These are phyloP conservation scores for Seira musarum DNA, from an alignment of 2,888 invertebrate genomes.

Conservation along the genomic window DNA sequence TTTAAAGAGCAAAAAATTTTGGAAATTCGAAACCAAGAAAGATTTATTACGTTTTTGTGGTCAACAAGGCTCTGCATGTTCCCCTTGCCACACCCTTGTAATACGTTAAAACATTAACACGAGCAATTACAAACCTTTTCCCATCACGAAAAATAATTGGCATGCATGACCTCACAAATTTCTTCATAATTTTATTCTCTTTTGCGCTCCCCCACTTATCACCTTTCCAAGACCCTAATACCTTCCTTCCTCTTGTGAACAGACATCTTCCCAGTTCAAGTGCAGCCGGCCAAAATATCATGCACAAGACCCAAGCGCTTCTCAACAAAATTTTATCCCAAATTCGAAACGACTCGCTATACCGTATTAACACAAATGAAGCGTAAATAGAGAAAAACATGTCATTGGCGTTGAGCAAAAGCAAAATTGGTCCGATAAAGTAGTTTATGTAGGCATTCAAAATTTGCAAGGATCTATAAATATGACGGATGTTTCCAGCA, in stretches of 20 bases:
- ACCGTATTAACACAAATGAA: too few species aligned
- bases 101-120: background rate
- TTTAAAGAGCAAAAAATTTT: too few species aligned
- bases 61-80: too few species aligned
- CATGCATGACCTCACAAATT: background rate
- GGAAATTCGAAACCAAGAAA: too few species aligned
- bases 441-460: too few species aligned
- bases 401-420: too few species aligned
- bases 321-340: too few species aligned
- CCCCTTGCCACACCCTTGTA: slow-evolving; percentile 10
- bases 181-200: slow-evolving; percentile 2
- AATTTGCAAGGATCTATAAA: too few species aligned
- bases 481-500: background rate
- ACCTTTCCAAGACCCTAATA: slow-evolving; percentile 14
- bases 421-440: too few species aligned
- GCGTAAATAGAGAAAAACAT: too few species aligned
- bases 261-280: slow-evolving; percentile 10
- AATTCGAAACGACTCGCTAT: too few species aligned
- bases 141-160: background rate
- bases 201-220: background rate
- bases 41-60: too few species aligned
- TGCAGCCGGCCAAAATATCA: background rate
- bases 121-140: background rate
- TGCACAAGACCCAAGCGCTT: background rate
- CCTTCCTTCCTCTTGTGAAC: background rate